Conservation (phyloP, 2,888 invertebrate species). For the Anthophora plumipes region DNA sequence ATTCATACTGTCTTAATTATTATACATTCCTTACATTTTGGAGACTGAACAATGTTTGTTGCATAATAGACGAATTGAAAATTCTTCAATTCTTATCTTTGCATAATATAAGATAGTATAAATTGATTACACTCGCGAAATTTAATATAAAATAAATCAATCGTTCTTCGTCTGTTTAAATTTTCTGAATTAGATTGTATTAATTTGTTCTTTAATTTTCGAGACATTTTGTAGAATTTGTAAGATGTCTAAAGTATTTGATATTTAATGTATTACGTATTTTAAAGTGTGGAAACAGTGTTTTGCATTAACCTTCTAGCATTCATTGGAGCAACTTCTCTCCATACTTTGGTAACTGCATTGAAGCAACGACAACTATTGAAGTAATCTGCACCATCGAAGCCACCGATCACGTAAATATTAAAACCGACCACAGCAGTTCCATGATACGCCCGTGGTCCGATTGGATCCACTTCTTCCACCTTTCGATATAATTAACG, state of each 20-base stretch:
- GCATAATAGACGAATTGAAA: too few relatives aligned
- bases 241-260: too few relatives aligned
- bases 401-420: constrained; percentile 96
- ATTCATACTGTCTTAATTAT: not conserved
- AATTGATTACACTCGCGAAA: too few relatives aligned
- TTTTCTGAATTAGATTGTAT: too few relatives aligned
- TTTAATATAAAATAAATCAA: too few relatives aligned
- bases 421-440: constrained; percentile 93
- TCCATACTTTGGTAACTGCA: constrained; percentile 93
- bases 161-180: too few relatives aligned
- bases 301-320: constrained; percentile 86
- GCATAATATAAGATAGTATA: too few relatives aligned
- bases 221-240: too few relatives aligned
- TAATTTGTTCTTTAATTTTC: too few relatives aligned
- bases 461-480: constrained; percentile 92
- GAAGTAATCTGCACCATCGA: constrained; percentile 95
- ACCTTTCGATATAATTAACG: constrained; percentile 84
- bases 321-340: constrained; percentile 95
- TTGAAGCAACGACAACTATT: constrained; percentile 95
- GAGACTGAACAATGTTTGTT: too few relatives aligned
- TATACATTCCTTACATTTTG: not conserved
- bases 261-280: too few relatives aligned
- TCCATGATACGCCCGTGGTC: constrained; percentile 97
- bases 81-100: too few relatives aligned
- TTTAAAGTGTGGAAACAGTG: not conserved